Evolutionary conservation across 2,888 invertebrate species (phyloP).

Genomic region (Rotaria macrura): DNA sequence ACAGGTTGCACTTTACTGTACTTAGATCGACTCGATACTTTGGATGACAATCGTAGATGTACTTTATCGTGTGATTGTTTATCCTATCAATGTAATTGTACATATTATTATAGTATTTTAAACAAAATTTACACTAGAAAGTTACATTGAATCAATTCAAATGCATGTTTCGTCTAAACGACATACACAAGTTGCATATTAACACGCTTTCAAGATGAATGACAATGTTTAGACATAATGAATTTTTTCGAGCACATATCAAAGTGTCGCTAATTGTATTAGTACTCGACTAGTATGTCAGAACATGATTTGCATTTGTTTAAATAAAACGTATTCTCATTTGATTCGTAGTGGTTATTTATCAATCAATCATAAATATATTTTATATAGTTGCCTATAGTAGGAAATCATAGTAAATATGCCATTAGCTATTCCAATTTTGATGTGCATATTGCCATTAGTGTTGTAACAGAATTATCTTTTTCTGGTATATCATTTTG

Average conservation of each 20-base stretch:
- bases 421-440: background rate
- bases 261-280: background rate
- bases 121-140: background rate
- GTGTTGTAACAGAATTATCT: too few species aligned
- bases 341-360: background rate
- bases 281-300: background rate
- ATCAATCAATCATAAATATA: background rate
- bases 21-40: background rate
- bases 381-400: background rate
- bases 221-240: background rate
- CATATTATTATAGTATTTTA: background rate
- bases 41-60: background rate
- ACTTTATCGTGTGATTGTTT: background rate
- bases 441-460: background rate
- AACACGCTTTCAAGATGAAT: background rate
- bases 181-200: background rate
- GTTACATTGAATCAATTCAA: background rate
- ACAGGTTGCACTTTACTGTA: background rate
- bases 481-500: background rate
- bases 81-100: background rate
- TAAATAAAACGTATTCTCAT: background rate
- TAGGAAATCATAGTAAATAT: background rate
- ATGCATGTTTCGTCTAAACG: background rate
- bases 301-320: background rate
- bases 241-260: background rate